Evolutionary conservation across 2,888 invertebrate genomes (phyloP).

Genomic region (Sussaba pulchella): DNA sequence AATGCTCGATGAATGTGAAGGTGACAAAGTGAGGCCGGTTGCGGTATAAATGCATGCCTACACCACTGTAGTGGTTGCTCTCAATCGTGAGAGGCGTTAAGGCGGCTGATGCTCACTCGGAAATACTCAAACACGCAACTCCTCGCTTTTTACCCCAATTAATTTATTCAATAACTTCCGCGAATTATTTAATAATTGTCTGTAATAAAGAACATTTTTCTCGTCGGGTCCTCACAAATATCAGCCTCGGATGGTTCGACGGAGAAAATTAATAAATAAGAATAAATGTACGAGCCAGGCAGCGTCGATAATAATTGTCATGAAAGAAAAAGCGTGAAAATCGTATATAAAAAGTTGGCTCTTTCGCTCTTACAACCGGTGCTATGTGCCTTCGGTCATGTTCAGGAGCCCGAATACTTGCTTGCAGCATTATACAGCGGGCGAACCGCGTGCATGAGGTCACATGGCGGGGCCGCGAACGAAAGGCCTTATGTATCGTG

Average conservation of each 20-base stretch:
- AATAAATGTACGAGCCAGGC: not conserved
- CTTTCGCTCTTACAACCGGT: not conserved
- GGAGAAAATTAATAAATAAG: too few relatives aligned
- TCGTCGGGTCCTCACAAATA: too few relatives aligned
- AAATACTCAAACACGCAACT: too few relatives aligned
- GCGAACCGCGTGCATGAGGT: not conserved
- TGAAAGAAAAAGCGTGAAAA: not conserved
- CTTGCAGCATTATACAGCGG: not conserved
- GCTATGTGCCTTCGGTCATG: not conserved
- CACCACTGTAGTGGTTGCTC: not conserved
- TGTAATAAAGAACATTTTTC: too few relatives aligned
- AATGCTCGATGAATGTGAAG: slow-evolving; percentile 18
- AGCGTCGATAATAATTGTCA: not conserved
- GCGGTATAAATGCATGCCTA: not conserved
- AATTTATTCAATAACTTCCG: too few relatives aligned
- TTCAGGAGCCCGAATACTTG: not conserved
- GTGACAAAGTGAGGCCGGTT: slow-evolving; percentile 5
- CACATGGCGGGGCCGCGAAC: not conserved
- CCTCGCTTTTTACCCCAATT: too few relatives aligned
- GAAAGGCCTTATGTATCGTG: not conserved
- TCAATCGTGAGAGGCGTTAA: not conserved
- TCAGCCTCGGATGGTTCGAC: slow-evolving; percentile 7
- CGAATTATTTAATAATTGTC: too few relatives aligned
- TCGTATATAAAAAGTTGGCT: not conserved
- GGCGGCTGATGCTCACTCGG: too few relatives aligned